These are phyloP conservation scores for Takifugu rubripes DNA, from an alignment of 2,797 vertebrate genomes.

Conservation along the genomic window DNA sequence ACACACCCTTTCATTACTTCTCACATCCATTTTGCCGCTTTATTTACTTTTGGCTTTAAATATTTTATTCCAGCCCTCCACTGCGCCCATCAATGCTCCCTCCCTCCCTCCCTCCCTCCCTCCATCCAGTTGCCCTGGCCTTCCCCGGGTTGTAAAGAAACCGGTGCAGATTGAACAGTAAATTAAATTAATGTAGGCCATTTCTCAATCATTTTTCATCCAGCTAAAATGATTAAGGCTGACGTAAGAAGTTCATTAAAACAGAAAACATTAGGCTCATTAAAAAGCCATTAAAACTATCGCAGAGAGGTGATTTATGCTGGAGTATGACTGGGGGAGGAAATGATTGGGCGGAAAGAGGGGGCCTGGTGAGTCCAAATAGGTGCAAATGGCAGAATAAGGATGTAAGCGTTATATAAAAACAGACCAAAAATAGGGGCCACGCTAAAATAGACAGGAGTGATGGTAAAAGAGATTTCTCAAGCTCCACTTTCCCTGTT, in stretches of 20 bases:
- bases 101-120: slow-evolving; percentile 23
- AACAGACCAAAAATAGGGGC: slow-evolving; percentile 47
- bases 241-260: slow-evolving; percentile 95
- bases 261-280: slow-evolving; percentile 93
- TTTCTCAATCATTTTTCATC: slow-evolving; percentile 90
- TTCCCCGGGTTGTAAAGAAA: slow-evolving; percentile 68
- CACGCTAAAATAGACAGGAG: slow-evolving; percentile 19
- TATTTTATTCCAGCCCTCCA: slow-evolving; percentile 2
- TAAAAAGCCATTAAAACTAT: slow-evolving; percentile 96
- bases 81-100: slow-evolving; percentile 22
- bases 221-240: slow-evolving; percentile 90
- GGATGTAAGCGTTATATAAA: slow-evolving; percentile 42
- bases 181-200: slow-evolving; percentile 89
- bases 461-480: slow-evolving; percentile 30
- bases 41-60: slow-evolving; percentile 8
- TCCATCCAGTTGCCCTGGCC: slow-evolving; percentile 37
- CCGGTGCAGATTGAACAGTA: slow-evolving; percentile 84
- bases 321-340: slow-evolving; percentile 66
- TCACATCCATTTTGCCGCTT: slow-evolving; percentile 1
- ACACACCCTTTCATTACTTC: slow-evolving; percentile 20
- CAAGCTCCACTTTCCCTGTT: slow-evolving; percentile 27
- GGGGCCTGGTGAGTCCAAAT: slow-evolving; percentile 47
- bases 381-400: slow-evolving; percentile 43
- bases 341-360: slow-evolving; percentile 57
- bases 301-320: slow-evolving; percentile 86